Base-by-base conservation (phyloP, 35 echinoderm and acorn worm genomes). In the Acanthaster planci region DNA sequence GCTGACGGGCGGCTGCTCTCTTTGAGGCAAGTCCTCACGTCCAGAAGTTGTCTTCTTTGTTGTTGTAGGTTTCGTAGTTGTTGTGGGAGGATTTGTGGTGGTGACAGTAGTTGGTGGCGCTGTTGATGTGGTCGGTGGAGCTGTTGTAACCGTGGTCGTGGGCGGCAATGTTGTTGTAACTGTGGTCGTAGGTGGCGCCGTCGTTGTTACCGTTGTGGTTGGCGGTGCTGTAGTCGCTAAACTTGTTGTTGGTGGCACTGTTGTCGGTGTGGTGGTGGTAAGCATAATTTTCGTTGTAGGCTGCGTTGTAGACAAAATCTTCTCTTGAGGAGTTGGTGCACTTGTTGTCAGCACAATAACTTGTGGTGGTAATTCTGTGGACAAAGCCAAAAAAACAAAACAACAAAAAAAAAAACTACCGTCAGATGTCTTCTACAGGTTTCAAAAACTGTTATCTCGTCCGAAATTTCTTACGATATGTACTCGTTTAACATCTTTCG, bases 201-300 rank as follows among this genome's bases (percentile, higher is more conserved):
- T 86, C 32, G 84, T 68, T 35, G 60, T 68, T 12, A 68, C 60
- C 8, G 60, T 68, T 2, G 59, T 84, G 16, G 39, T 68, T 68
- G 60, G 60, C 9, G 36, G 75, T 31, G 42, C 55, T 78, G 86
- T 88, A 0, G 86, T 85, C 7, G 89, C 50, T 27, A 83, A 39
- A n/a, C 60, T 59, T 47, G 89, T 90, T 23, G 89, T 76, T 27
- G 89, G 84, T 47, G 82, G 89, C 34, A 55, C 32, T 32, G 90
- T 92, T 67, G 90, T 87, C 8, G 80, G 38, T 7, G 80, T 38
- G 32, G 60, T 10, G 5, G 60, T 84, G 1, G 80, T 76, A 44
- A 51, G 31, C 19, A 60, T 64, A 14, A 23, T 19, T 77, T 35
- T 78, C 27, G 27, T 32, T 54, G 29, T 26, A 50, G n/a, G 19